phyloP scores from a whole-genome alignment of 2,888 invertebrate species.

The Agonopterix arenella region DNA sequence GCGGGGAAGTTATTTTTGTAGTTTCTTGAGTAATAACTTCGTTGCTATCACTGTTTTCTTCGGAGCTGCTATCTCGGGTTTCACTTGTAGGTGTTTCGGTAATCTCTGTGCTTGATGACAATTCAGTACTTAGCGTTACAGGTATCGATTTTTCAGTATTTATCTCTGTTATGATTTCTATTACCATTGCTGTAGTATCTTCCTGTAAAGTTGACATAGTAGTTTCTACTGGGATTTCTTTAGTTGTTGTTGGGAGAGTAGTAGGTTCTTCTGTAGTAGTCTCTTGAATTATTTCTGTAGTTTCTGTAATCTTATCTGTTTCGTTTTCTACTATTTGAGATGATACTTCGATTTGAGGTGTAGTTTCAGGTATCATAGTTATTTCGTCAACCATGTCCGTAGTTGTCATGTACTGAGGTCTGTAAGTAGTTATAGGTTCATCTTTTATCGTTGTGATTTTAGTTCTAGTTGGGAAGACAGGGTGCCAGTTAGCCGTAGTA shows the following conservation, averaged over 20 bases:
- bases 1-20: conserved; percentile 8
- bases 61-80: conserved; percentile 28
- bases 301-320: conserved; percentile 23
- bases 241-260: conserved; percentile 13
- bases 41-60: conserved; percentile 56
- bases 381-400: conserved; percentile 41
- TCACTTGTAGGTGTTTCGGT: conserved; percentile 20
- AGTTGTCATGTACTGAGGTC: conserved; percentile 52
- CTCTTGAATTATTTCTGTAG: conserved; percentile 21
- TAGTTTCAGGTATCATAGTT: conserved; percentile 45
- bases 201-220: conserved; percentile 17
- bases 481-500: conserved; percentile 42
- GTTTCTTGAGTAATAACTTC: conserved; percentile 46
- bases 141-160: conserved; percentile 44
- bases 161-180: conserved; percentile 47
- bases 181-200: conserved; percentile 41
- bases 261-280: conserved; percentile 15
- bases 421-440: conserved; percentile 56
- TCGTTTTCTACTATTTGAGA: conserved; percentile 41
- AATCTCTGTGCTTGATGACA: neutral
- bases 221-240: conserved; percentile 11
- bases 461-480: conserved; percentile 46
- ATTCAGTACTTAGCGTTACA: conserved; percentile 25
- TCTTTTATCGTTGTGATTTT: conserved; percentile 38
- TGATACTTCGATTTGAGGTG: conserved; percentile 44